Base-by-base conservation (phyloP, 92 coral and sea anemone species). In the Metridium senile region DNA sequence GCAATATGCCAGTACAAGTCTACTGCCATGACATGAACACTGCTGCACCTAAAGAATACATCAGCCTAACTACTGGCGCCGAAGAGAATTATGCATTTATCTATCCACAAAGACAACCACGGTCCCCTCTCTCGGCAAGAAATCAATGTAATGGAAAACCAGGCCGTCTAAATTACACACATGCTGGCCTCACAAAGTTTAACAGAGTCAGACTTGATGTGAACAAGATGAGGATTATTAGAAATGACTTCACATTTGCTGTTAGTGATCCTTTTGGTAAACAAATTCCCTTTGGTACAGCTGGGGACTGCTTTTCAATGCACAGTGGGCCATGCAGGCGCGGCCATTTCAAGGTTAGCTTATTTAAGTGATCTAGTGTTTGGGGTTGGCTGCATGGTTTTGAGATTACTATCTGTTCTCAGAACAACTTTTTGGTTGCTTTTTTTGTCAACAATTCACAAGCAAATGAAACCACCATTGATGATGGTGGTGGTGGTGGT, bases 251-350 rank as follows among this genome's bases (percentile, higher is more conserved):
- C 68, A 87, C 97, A 2, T 96, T 96, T 66, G 86, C 97, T 1
- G 77, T 77, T 28, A 84, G 85, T 58, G 92, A 91, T 72, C 86
- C 93, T 19, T 88, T 80, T 65, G 93, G 93, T 0, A 89, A 78
- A 34, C 84, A 78, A 61, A 89, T 92, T 68, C 82, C 90, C 21
- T 96, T 77, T 45, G 99, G 99, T 29, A 57, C 86, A 19, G 99
- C 97, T 18, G 99, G 99, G 25, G 99, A 96, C 78, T 96, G 99
- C 81, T 96, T 86, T 80, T 96, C 99, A 43, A 93, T 93, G 92
- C 89, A 92, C 72, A 78, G 63, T 66, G 97, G 93, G 2, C 70
- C 89, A 7, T 96, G 99, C 49, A 86, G 99, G 53, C 84, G 94
- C 46, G 99, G 99, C 1, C 93, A 89, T 68, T 96, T 96, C 61